Conservation (phyloP, 2,888 invertebrate genomes). For the Ornithoptera alexandrae region DNA sequence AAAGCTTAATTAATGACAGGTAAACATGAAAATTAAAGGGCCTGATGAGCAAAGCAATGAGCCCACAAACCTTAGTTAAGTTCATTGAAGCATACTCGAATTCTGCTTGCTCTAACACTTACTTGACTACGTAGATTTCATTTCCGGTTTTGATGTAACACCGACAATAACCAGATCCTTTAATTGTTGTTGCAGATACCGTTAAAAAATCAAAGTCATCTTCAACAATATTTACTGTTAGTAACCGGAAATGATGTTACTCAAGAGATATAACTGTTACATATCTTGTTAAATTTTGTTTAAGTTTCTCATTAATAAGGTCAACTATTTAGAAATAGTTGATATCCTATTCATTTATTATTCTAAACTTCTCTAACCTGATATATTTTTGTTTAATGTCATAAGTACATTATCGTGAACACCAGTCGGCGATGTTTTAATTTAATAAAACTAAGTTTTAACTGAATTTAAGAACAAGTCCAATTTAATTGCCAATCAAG, state of each 20-base stretch:
- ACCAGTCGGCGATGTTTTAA: not conserved
- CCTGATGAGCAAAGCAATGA: not conserved
- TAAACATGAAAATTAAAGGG: slow-evolving; percentile 5
- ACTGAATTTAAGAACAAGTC: slow-evolving; percentile 11
- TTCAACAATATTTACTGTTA: no score
- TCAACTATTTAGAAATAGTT: no score
- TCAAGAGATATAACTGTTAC: no score
- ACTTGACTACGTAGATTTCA: not conserved
- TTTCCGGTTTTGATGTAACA: not conserved
- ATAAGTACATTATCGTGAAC: not conserved
- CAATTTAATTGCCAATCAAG: slow-evolving; percentile 24
- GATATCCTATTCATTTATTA: no score
- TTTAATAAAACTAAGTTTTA: slow-evolving; percentile 16
- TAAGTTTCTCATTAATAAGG: no score
- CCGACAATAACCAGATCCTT: not conserved
- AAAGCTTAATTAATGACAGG: slow-evolving; percentile 22
- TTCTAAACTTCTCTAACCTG: no score
- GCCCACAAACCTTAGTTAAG: not conserved
- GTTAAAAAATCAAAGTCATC: not conserved
- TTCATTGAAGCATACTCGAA: not conserved
- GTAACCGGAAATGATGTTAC: no score
- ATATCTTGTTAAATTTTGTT: no score
- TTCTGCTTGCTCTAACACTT: not conserved
- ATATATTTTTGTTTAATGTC: not conserved
- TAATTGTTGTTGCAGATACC: not conserved